Evolutionary conservation across 2,888 invertebrate genomes (phyloP).

Genomic region (Heliconius aoede): DNA sequence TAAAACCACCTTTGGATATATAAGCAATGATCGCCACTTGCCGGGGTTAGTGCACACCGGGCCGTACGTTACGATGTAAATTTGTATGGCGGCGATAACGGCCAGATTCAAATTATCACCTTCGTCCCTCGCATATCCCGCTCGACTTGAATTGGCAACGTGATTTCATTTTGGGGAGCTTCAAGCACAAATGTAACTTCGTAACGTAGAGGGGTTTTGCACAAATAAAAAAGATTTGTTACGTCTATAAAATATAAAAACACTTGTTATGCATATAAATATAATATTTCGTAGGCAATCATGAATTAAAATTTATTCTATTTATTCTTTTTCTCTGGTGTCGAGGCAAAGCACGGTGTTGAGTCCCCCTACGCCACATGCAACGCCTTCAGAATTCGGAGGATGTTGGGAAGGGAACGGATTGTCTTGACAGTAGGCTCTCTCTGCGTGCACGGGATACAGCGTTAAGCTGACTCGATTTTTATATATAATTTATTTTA

Average conservation of each 20-base stretch:
- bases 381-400: too few species aligned
- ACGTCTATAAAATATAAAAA: neutral
- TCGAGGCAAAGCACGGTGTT: too few species aligned
- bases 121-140: slow-evolving; percentile 47
- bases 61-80: slow-evolving; percentile 49
- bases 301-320: too few species aligned
- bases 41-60: slow-evolving; percentile 38
- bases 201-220: neutral
- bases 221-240: slow-evolving; percentile 2
- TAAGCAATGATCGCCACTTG: slow-evolving; percentile 53
- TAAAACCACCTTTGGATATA: slow-evolving; percentile 46
- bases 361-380: too few species aligned
- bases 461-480: too few species aligned
- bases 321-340: too few species aligned
- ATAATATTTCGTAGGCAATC: too few species aligned
- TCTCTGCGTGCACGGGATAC: too few species aligned
- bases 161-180: slow-evolving; percentile 35
- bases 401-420: too few species aligned
- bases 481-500: too few species aligned
- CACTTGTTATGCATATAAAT: neutral
- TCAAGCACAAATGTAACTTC: slow-evolving; percentile 2
- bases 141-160: slow-evolving; percentile 46
- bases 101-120: slow-evolving; percentile 54
- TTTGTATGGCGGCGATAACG: slow-evolving; percentile 55
- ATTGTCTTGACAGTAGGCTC: too few species aligned